Evolutionary conservation across 2,113 vertebrate species (phyloP).

Genomic region (Chionomys nivalis): DNA sequence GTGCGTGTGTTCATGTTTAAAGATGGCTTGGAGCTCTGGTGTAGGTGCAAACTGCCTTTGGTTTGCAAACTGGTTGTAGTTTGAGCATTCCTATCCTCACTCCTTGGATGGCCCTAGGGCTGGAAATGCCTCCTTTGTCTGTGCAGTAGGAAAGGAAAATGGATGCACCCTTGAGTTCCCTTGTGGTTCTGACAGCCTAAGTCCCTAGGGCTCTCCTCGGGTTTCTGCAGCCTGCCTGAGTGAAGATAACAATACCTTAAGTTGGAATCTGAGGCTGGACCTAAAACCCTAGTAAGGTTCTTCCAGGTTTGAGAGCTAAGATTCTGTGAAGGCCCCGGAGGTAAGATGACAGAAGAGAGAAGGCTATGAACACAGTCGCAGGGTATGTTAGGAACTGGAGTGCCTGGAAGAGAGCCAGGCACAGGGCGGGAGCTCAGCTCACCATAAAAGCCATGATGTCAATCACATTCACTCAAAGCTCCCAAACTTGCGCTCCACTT

Average conservation of each 20-base stretch:
- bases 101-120: background rate
- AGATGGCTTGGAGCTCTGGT: background rate
- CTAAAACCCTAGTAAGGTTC: background rate
- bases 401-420: background rate
- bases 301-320: background rate
- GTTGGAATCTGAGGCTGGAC: background rate
- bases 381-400: rapidly evolving
- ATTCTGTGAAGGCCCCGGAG: background rate
- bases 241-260: background rate
- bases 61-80: background rate
- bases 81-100: background rate
- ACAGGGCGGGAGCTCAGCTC: background rate
- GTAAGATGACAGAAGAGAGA: background rate
- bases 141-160: background rate
- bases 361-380: background rate
- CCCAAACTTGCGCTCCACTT: background rate
- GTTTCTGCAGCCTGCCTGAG: background rate
- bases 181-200: background rate
- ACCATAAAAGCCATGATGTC: rapidly evolving
- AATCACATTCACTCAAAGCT: background rate
- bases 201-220: background rate
- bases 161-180: background rate
- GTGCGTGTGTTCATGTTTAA: background rate
- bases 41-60: background rate
- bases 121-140: background rate